A percentile compares a stretch with the other conserved stretches of the same genome.
Conservation (phyloP, 2,888 invertebrate species). For the Athalia rosae region DNA sequence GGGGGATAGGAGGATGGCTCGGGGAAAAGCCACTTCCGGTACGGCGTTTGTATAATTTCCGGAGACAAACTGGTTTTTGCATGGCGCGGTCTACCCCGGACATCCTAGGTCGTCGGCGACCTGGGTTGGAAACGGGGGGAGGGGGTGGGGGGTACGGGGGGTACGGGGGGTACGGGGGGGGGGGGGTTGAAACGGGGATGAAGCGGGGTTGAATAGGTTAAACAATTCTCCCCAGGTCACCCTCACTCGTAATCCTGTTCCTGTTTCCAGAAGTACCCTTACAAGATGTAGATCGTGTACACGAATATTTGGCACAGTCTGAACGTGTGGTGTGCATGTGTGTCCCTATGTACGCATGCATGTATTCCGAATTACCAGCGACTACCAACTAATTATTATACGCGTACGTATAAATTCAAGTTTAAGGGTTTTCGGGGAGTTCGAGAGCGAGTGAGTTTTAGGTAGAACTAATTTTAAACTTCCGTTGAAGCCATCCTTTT, state of each 20-base stretch:
- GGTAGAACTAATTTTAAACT: no score
- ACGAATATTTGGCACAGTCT: no score
- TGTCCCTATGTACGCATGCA: neutral
- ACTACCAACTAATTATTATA: neutral
- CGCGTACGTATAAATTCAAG: neutral
- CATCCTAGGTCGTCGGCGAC: slow-evolving; percentile 24
- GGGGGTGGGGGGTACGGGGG: no score
- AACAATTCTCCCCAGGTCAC: neutral
- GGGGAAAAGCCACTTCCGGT: slow-evolving; percentile 36
- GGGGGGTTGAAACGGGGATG: no score
- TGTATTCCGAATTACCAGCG: neutral
- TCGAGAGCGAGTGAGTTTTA: no score
- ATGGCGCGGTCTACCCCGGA: slow-evolving; percentile 30
- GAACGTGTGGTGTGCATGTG: neutral
- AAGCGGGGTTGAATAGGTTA: no score
- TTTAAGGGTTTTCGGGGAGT: neutral
- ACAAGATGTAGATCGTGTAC: neutral
- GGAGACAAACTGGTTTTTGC: slow-evolving; percentile 45
- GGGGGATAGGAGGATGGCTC: neutral
- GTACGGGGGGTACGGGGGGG: no score
- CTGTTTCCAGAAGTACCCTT: neutral
- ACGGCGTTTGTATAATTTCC: slow-evolving; percentile 42
- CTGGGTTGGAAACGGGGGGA: slow-evolving; percentile 10
- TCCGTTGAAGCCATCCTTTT: no score
- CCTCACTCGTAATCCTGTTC: neutral